Evolutionary conservation across 2,888 invertebrate genomes (phyloP).

Genomic region (Anthophora plumipes): DNA sequence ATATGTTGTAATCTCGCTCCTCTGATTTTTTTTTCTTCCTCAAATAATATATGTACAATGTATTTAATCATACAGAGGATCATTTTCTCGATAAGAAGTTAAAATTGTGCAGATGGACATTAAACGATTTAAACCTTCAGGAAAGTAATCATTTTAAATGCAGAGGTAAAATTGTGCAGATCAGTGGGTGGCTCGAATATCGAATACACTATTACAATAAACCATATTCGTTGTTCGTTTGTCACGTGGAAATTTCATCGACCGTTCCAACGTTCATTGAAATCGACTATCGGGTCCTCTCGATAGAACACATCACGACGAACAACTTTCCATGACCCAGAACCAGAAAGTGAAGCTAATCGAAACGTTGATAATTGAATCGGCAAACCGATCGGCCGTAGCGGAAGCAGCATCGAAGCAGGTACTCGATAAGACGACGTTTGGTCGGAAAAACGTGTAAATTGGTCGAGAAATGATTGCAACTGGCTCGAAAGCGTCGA

Average conservation of each 20-base stretch:
- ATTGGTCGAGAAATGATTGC: conserved; percentile 76
- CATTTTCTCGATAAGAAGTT: not conserved
- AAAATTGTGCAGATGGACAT: not conserved
- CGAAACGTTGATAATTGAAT: conserved; percentile 16
- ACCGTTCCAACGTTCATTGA: not conserved
- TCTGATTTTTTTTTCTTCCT: too few species aligned
- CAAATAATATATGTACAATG: not conserved
- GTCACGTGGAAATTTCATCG: not conserved
- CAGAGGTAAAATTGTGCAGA: not conserved
- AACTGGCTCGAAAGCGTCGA: conserved; percentile 67
- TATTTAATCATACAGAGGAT: not conserved
- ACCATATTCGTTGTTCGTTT: not conserved
- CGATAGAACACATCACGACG: not conserved
- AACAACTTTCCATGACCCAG: not conserved
- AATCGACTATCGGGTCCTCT: not conserved
- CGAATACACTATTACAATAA: not conserved
- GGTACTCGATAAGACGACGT: conserved; percentile 61
- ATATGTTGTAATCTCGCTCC: not conserved
- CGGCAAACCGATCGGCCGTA: conserved; percentile 14
- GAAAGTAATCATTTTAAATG: too few species aligned
- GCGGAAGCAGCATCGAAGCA: conserved; percentile 66
- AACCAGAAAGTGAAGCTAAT: conserved; percentile 22
- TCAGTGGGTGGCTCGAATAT: not conserved
- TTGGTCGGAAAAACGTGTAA: conserved; percentile 72
- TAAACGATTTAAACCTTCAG: too few species aligned